phyloP scores from a whole-genome alignment of 2,797 vertebrate species.

The Enteromius unitaeniatus region DNA sequence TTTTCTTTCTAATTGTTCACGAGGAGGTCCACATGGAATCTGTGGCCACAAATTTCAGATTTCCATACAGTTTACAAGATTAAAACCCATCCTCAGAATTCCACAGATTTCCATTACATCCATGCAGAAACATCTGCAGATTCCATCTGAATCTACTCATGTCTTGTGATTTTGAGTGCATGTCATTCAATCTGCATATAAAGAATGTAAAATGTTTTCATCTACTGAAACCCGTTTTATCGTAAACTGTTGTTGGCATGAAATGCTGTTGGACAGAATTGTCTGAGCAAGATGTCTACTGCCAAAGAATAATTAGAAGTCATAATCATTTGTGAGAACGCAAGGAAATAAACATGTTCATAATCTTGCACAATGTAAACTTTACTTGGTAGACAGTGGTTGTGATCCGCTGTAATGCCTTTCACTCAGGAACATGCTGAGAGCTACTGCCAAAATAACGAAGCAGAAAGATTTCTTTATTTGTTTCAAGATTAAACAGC shows the following conservation, averaged over 20 bases:
- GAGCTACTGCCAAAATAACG: background rate
- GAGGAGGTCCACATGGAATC: background rate
- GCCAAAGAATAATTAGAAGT: constrained; percentile 70
- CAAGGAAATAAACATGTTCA: constrained; percentile 5
- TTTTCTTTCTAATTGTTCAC: background rate
- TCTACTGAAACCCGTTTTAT: constrained; percentile 41
- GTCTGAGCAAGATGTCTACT: constrained; percentile 60
- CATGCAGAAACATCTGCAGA: background rate
- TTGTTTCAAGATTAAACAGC: background rate
- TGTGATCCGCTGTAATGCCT: background rate
- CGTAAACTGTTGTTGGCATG: constrained; percentile 9
- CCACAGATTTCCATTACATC: background rate
- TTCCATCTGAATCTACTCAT: background rate
- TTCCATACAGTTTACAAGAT: background rate
- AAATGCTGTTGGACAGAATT: constrained; percentile 22
- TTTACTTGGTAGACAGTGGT: background rate
- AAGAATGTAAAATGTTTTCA: constrained; percentile 52
- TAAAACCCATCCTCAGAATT: background rate
- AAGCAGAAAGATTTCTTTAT: background rate
- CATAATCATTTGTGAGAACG: background rate
- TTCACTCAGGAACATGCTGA: constrained; percentile 29
- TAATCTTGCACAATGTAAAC: constrained; percentile 7
- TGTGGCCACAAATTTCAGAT: background rate
- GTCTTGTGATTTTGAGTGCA: background rate
- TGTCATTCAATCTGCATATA: background rate